Evolutionary conservation across 2,797 vertebrate species (phyloP).

Genomic region (Cynopterus sphinx): DNA sequence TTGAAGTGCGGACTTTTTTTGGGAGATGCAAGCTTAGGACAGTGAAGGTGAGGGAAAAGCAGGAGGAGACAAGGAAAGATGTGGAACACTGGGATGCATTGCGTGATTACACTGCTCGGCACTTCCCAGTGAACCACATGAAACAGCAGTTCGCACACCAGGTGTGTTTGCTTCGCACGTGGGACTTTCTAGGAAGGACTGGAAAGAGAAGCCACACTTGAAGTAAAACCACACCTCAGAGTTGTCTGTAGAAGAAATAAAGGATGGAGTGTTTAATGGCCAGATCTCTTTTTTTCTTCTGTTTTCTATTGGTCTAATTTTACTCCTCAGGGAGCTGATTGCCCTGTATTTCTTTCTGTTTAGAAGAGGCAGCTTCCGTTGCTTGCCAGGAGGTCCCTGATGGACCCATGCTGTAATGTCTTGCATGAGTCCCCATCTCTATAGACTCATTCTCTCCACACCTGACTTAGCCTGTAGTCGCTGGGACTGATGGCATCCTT

Average conservation of each 20-base stretch:
- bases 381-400: neutral
- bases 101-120: neutral
- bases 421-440: neutral
- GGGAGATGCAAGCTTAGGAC: neutral
- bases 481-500: neutral
- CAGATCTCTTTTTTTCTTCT: neutral
- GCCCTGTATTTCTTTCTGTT: neutral
- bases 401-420: neutral
- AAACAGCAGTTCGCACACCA: neutral
- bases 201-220: neutral
- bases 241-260: neutral
- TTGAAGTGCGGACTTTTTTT: neutral
- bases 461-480: neutral
- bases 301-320: slow-evolving; percentile 5
- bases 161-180: neutral
- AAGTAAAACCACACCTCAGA: neutral
- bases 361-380: neutral
- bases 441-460: neutral
- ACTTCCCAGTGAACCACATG: neutral
- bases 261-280: neutral
- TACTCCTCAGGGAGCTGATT: neutral
- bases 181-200: neutral
- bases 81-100: neutral
- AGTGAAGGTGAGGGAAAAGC: neutral
- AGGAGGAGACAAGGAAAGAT: neutral